These are phyloP conservation scores for Zaprionus africanus DNA, from an alignment of 1,140 invertebrate genomes.

Conservation along the genomic window DNA sequence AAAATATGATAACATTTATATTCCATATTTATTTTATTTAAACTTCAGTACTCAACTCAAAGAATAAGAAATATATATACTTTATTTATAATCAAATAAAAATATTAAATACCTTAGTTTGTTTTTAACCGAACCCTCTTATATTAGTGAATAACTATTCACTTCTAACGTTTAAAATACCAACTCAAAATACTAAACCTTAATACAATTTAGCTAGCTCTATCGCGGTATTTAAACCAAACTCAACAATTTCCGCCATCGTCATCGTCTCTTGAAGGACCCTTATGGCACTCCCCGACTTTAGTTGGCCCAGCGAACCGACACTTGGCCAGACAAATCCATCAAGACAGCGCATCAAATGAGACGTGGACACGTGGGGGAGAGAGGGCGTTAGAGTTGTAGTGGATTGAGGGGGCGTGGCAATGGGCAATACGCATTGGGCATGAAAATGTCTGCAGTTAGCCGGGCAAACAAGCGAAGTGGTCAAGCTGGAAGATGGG, in stretches of 20 bases:
- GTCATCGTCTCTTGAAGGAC: not conserved
- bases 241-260: not conserved
- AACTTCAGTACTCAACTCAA: no score
- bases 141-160: no score
- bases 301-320: conserved; percentile 29
- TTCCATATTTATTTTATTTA: no score
- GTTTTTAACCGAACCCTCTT: no score
- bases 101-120: no score
- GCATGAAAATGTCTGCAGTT: conserved; percentile 64
- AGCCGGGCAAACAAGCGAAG: conserved; percentile 36
- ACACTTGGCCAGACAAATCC: conserved; percentile 69
- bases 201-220: not conserved
- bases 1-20: not conserved
- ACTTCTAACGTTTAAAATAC: not conserved
- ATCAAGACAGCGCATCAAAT: conserved; percentile 57
- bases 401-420: conserved; percentile 1
- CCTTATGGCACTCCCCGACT: not conserved
- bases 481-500: conserved; percentile 32
- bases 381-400: not conserved
- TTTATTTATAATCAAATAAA: no score
- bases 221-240: not conserved
- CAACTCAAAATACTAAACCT: not conserved
- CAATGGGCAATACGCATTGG: conserved; percentile 45
- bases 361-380: conserved; percentile 1
- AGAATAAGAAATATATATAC: no score